Evolutionary conservation across 2,797 vertebrate genomes (phyloP), one percentile per base, ranked within the genome.

Genomic region (Stomatorhinus walkeri): DNA sequence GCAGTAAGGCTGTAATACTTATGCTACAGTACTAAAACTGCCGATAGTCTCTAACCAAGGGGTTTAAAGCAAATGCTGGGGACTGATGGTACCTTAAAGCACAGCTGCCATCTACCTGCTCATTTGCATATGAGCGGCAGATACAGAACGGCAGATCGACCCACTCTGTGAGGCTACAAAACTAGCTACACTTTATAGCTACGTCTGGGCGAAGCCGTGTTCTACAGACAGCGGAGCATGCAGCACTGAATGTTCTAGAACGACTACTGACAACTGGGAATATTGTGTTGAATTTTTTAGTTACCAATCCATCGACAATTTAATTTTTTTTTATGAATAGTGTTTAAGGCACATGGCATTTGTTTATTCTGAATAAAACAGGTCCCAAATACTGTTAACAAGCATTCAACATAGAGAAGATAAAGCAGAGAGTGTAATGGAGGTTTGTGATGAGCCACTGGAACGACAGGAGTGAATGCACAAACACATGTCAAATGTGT

Each of bases 51-150:
- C 43, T 46, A 46, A 5, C 43, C 5, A 32, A 32, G 28, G 28
- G 28, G 28, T 46, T 46, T 5, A 5, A 5, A 5, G 43, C 59
- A 86, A 89, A 49, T 0, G n/a, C 64, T n/a, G 22, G 28, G 10
- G 59, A 83, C 1, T 4, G 8, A 16, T 3, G 10, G 3, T 16
- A 24, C 16, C 32, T 32, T 46, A 12, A 43, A 14, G 43, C 46
- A 24, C 85, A 89, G 88, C 88, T 87, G 85, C 61, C 3, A 48
- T 28, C 83, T 76, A 87, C 84, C 85, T 89, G 61, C 61, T 76
- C 85, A 59, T 89, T 89, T 87, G 85, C 12, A 56, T 81, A 19
- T 22, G 14, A 87, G 32, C 43, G 22, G 19, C 61, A 87, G 76
- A 87, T 89, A 54, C 87, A 89, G 88, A 64, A 28, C 48, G 8